A percentile compares a stretch with the other conserved stretches of the same genome.
These are phyloP conservation scores for Mormyrus lacerda DNA, from an alignment of 2,113 vertebrate genomes.

Conservation along the genomic window DNA sequence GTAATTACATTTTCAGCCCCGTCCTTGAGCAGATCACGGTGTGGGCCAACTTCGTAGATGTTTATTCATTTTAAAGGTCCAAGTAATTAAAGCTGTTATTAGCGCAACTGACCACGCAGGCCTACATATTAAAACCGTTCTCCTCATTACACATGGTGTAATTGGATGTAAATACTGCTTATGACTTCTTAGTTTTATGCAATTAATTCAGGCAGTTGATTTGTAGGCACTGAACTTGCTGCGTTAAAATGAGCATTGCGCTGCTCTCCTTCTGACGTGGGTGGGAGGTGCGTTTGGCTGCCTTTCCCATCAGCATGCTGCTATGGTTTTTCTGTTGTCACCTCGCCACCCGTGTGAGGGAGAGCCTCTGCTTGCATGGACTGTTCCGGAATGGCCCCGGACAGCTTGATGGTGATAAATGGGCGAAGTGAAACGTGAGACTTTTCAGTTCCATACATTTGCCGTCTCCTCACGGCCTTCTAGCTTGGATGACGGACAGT, in stretches of 20 bases:
- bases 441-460: neutral
- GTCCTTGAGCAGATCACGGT: neutral
- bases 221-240: neutral
- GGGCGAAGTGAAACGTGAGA: neutral
- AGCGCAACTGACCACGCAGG: neutral
- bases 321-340: neutral
- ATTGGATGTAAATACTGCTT: neutral
- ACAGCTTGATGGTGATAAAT: neutral
- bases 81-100: neutral
- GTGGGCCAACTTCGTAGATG: neutral
- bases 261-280: neutral
- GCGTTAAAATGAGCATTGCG: neutral
- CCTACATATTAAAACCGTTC: neutral
- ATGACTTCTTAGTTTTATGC: neutral
- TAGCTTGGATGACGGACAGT: neutral
- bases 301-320: neutral
- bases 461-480: neutral
- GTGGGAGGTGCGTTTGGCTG: neutral
- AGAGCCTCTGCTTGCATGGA: neutral
- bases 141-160: neutral
- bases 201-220: neutral
- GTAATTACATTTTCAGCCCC: neutral
- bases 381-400: neutral
- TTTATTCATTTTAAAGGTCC: neutral
- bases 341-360: neutral